Percentiles rank a stretch among this genome's conserved stretches.
Conservation (phyloP, 2,797 vertebrate genomes). For the Epinephelus awoara region DNA sequence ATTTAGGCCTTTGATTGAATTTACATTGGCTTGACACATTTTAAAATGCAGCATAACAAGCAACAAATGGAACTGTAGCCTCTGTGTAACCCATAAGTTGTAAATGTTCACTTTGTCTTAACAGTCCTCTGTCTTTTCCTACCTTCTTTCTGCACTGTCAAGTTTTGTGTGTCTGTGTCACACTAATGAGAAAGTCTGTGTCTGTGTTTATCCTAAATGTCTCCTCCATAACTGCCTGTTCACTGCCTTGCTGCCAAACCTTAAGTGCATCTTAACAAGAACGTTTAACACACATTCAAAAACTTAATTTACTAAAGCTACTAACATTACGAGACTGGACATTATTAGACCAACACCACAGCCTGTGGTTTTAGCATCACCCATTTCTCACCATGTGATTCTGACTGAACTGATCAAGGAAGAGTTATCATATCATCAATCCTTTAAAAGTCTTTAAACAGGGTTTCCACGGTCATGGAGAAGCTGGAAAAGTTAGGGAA, state of each 20-base stretch:
- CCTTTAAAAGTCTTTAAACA: neutral
- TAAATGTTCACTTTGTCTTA: neutral
- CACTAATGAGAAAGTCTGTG: conserved; percentile 4
- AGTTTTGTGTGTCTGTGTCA: conserved; percentile 4
- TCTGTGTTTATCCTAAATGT: conserved; percentile 20
- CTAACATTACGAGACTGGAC: neutral
- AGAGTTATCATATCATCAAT: neutral
- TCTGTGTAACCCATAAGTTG: neutral
- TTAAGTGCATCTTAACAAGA: conserved; percentile 82
- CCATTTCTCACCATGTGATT: neutral
- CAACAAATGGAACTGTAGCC: conserved; percentile 14
- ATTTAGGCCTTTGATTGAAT: neutral
- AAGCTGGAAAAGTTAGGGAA: too few relatives aligned
- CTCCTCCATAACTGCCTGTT: conserved; percentile 51
- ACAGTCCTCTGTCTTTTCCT: neutral
- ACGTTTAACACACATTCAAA: conserved; percentile 32
- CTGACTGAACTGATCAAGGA: neutral
- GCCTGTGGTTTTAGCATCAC: neutral
- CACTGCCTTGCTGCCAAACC: conserved; percentile 80
- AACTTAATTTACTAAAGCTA: conserved; percentile 32
- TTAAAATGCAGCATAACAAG: neutral
- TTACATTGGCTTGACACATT: neutral
- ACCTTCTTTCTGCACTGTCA: neutral
- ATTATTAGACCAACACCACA: neutral
- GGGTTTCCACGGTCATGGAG: too few relatives aligned